phyloP scores from a whole-genome alignment of 2,113 vertebrate genomes.

The Chaenogobius annularis region DNA sequence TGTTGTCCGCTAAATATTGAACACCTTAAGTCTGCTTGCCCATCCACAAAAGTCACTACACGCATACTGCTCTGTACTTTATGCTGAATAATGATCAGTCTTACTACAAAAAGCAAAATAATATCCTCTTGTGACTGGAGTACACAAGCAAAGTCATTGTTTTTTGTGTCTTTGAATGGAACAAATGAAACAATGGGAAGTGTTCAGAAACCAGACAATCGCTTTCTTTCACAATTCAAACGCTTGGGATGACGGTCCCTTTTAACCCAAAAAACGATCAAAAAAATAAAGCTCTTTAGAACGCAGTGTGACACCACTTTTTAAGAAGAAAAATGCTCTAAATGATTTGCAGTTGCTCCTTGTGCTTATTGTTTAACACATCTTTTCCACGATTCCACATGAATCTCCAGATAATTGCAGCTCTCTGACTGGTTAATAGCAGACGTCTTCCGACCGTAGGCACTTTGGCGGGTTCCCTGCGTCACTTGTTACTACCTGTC shows the following conservation, averaged over 20 bases:
- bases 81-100: neutral
- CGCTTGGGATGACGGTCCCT: neutral
- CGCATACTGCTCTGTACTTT: neutral
- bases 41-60: too few species aligned
- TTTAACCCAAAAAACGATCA: neutral
- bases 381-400: neutral
- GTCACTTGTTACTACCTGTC: neutral
- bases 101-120: neutral
- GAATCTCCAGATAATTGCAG: neutral
- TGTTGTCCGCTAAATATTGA: too few species aligned
- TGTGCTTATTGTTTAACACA: neutral
- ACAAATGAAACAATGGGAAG: neutral
- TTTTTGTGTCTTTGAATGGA: neutral
- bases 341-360: neutral
- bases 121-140: neutral
- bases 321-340: neutral
- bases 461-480: neutral
- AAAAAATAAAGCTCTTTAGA: neutral
- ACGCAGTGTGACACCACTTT: neutral
- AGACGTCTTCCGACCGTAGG: neutral
- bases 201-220: neutral
- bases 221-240: neutral
- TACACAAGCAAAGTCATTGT: neutral
- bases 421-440: neutral
- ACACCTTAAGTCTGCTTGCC: too few species aligned